These are phyloP conservation scores for Rhynchonema sp. DNA, from an alignment of 2,888 invertebrate species.

Conservation along the genomic window DNA sequence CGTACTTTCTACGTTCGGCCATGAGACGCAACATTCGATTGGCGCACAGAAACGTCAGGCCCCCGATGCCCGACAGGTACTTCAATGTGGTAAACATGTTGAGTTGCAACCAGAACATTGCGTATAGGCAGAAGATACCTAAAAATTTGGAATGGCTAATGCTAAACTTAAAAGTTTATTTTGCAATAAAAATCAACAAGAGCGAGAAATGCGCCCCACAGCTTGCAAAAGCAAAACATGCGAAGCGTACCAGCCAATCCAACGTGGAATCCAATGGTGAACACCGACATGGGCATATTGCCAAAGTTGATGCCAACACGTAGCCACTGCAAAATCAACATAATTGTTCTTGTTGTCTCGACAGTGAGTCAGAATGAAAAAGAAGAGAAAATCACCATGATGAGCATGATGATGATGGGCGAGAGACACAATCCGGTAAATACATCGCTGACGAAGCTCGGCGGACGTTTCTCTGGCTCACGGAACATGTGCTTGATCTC, in stretches of 20 bases:
- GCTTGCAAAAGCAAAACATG: conserved; percentile 8
- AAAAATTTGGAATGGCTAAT: conserved; percentile 11
- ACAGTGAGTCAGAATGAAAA: too few species aligned
- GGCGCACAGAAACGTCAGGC: conserved; percentile 76
- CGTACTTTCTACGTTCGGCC: conserved; percentile 12
- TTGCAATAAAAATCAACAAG: conserved; percentile 7
- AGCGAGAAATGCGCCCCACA: not conserved
- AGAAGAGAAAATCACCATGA: conserved; percentile 40
- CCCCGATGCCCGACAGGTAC: conserved; percentile 61
- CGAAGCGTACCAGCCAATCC: conserved; percentile 59
- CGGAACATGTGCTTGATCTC: conserved; percentile 55
- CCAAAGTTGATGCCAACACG: conserved; percentile 64
- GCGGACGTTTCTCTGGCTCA: conserved; percentile 69
- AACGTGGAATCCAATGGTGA: conserved; percentile 69
- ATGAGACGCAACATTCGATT: conserved; percentile 51
- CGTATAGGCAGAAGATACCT: conserved; percentile 70
- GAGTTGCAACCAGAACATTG: conserved; percentile 70
- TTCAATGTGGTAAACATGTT: conserved; percentile 90
- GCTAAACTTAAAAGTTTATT: conserved; percentile 4
- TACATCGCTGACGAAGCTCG: conserved; percentile 63
- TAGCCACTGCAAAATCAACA: conserved; percentile 55
- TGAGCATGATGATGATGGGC: conserved; percentile 58
- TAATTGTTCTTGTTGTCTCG: too few species aligned
- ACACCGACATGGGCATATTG: conserved; percentile 54
- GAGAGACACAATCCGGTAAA: conserved; percentile 65